Conservation (phyloP, 2,888 invertebrate genomes). For the Harpagoxenus sublaevis region DNA sequence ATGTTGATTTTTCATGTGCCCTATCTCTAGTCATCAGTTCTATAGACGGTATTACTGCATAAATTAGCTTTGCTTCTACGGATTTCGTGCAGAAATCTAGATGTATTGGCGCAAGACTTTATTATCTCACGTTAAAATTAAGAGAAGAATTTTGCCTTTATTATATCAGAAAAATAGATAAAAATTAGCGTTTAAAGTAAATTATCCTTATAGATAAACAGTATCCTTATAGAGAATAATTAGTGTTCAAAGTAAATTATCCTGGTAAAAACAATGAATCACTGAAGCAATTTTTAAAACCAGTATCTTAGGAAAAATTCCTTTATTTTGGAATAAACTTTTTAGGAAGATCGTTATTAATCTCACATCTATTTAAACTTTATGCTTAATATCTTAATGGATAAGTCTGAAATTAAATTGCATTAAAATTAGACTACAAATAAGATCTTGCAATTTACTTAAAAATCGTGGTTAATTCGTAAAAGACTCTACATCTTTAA, state of each 20-base stretch:
- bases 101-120: background rate
- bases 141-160: background rate
- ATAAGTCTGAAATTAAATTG: slow-evolving; percentile 3
- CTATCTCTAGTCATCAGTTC: slow-evolving; percentile 29
- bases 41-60: slow-evolving; percentile 22
- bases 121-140: background rate
- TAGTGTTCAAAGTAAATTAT: background rate
- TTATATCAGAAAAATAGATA: background rate
- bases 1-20: slow-evolving; percentile 37
- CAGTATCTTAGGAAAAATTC: background rate
- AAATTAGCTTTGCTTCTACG: slow-evolving; percentile 18
- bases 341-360: background rate
- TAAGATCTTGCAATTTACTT: slow-evolving; percentile 1
- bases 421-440: background rate
- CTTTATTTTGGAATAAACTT: background rate
- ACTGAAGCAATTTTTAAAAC: background rate
- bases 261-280: too few species aligned
- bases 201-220: background rate
- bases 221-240: too few species aligned
- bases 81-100: background rate
- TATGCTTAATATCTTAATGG: background rate
- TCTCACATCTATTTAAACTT: background rate
- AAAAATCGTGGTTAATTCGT: background rate
- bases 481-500: background rate
- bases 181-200: background rate